These are phyloP conservation scores for Pachyuromys duprasi DNA, from an alignment of 2,797 vertebrate species.

Conservation along the genomic window DNA sequence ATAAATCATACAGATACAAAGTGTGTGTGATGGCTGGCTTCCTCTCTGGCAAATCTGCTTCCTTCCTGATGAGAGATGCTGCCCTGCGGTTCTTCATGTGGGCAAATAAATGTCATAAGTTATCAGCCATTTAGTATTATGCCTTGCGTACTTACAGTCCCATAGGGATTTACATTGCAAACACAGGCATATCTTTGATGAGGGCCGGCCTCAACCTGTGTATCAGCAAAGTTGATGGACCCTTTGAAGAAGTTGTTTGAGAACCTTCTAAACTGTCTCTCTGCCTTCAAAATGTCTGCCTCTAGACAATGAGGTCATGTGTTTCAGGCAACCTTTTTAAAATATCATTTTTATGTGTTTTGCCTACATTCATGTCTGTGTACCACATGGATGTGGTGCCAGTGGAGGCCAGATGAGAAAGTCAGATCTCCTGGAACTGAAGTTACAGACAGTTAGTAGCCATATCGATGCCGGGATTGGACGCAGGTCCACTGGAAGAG, in stretches of 20 bases:
- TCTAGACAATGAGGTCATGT: neutral
- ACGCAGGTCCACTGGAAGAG: neutral
- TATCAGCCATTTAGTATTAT: slow-evolving; percentile 80
- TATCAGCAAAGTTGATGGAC: neutral
- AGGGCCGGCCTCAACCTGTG: neutral
- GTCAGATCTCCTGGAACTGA: neutral
- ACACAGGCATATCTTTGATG: slow-evolving; percentile 54
- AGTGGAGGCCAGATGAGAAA: neutral
- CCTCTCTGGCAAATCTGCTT: slow-evolving; percentile 81
- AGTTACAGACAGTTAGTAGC: neutral
- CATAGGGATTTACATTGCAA: slow-evolving; percentile 74
- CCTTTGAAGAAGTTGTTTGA: slow-evolving; percentile 11
- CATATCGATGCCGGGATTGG: neutral
- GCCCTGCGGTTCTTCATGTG: slow-evolving; percentile 82
- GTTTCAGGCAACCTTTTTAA: neutral
- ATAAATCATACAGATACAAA: slow-evolving; percentile 83
- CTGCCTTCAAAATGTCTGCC: neutral
- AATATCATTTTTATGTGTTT: neutral
- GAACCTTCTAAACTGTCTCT: neutral
- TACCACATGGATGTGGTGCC: neutral
- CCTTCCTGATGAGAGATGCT: slow-evolving; percentile 80
- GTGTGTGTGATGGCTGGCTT: slow-evolving; percentile 68
- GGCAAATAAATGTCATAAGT: slow-evolving; percentile 83
- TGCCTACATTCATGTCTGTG: no score
- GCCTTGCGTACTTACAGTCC: slow-evolving; percentile 69